Evolutionary conservation across 2,113 vertebrate species (phyloP).

Genomic region (Eurypyga helias): DNA sequence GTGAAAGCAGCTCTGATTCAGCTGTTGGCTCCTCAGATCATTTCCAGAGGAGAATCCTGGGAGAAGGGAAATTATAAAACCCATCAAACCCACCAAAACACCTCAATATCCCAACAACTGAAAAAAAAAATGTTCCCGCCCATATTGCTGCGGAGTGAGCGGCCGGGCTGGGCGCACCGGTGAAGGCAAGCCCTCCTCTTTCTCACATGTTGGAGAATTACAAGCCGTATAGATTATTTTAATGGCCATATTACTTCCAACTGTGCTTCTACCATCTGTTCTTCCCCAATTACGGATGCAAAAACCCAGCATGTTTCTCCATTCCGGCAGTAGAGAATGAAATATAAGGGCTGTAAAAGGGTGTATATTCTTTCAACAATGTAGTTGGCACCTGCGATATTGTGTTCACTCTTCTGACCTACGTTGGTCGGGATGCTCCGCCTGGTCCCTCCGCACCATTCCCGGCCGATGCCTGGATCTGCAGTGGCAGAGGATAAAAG

Average conservation of each 20-base stretch:
- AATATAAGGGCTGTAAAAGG: constrained; percentile 73
- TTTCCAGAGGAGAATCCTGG: background rate
- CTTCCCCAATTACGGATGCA: constrained; percentile 80
- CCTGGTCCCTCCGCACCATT: background rate
- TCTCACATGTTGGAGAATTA: constrained; percentile 63
- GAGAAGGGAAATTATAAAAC: background rate
- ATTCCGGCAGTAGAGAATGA: constrained; percentile 78
- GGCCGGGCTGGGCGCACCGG: background rate
- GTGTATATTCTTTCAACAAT: constrained; percentile 72
- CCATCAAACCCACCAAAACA: background rate
- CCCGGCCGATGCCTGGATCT: fast-evolving
- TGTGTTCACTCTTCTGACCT: background rate
- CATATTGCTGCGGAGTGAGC: background rate
- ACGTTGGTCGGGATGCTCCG: background rate
- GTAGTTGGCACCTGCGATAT: constrained; percentile 59
- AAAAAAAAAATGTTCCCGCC: background rate
- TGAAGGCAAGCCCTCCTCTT: constrained; percentile 29
- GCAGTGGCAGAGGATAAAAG: background rate
- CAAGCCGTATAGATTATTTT: constrained; percentile 80
- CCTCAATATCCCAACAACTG: background rate
- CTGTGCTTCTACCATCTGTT: constrained; percentile 78
- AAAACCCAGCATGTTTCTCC: constrained; percentile 79
- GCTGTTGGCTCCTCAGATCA: background rate
- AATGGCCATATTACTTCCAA: constrained; percentile 78
- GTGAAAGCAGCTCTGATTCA: background rate